A percentile compares a stretch with the other conserved stretches of the same genome.
Conservation (phyloP, 2,113 vertebrate species). For the Anseranas semipalmata region DNA sequence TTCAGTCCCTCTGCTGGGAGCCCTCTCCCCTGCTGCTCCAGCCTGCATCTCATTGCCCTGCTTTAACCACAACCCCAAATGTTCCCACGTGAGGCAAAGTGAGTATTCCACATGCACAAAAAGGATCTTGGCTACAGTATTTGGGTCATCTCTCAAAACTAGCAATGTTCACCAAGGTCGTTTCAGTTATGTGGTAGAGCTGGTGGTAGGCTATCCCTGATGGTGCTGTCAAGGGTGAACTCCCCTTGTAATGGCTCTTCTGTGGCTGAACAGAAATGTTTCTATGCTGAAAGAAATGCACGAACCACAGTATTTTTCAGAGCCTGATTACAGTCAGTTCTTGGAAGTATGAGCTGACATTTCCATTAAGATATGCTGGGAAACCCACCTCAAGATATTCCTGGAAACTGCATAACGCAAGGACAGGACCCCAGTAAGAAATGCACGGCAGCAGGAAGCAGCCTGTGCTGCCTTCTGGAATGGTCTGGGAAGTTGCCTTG, state of each 20-base stretch:
- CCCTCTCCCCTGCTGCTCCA: not conserved
- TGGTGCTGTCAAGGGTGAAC: not conserved
- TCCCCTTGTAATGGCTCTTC: not conserved
- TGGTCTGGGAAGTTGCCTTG: not conserved
- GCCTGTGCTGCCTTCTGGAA: not conserved
- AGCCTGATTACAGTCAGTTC: not conserved
- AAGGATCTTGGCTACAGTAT: not conserved
- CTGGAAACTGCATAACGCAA: not conserved
- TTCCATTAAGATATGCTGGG: not conserved
- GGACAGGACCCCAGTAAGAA: not conserved
- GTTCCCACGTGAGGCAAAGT: not conserved
- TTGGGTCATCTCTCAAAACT: not conserved
- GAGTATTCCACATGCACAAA: not conserved
- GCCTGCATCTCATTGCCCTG: not conserved
- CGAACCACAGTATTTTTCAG: not conserved
- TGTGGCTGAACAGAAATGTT: not conserved
- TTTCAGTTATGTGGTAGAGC: not conserved
- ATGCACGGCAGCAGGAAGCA: not conserved
- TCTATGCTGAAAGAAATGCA: not conserved
- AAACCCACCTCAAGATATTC: not conserved
- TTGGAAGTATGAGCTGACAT: not conserved
- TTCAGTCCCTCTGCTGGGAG: not conserved
- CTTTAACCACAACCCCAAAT: not conserved
- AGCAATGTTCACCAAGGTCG: not conserved
- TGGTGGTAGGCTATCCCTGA: not conserved